Evolutionary conservation across 2,888 invertebrate genomes (phyloP), one percentile per base, ranked within the genome.

Genomic region (Thymelicus sylvestris): DNA sequence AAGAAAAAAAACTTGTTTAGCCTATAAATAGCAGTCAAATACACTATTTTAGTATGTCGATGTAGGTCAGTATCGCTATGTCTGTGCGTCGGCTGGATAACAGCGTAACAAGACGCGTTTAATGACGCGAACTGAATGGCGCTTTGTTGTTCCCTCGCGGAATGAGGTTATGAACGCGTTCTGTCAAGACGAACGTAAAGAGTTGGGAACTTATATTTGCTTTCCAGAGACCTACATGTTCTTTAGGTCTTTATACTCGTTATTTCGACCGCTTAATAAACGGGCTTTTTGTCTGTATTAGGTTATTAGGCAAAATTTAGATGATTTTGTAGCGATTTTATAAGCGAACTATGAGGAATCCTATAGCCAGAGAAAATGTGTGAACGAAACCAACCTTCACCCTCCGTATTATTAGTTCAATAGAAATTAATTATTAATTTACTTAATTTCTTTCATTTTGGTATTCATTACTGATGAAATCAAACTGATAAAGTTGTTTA

Each of bases 91-190:
- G 38, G n/a, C 59, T 38, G 59, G 38, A 39, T 38, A 59, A n/a
- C 59, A 39, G 59, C n/a, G 59, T 59, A 59, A 59, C 59, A 39
- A 59, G 59, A 59, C 59, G 59, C 59, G 59, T 59, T 59, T 59
- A 59, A 59, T 59, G 59, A 39, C 59, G 59, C 59, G 59, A 39
- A 59, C 31, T 13, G 38, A 59, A 39, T 59, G 59, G 7, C 59
- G 59, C 59, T 59, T 59, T 59, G 59, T 59, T 39, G 59, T 59
- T 59, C 38, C 55, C 55, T 19, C 55, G 57, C 57, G n/a, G 59
- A 59, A 59, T 59, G 59, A 39, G 59, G 59, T 59, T 59, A 59
- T 59, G 59, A 59, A 59, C 10, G 59, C 38, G 59, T 59, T 57
- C 13, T 38, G 39, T 38, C 38, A 39, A 59, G 59, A 59, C 55